Conservation (phyloP, 2,113 vertebrate species). For the Alouatta palliata region DNA sequence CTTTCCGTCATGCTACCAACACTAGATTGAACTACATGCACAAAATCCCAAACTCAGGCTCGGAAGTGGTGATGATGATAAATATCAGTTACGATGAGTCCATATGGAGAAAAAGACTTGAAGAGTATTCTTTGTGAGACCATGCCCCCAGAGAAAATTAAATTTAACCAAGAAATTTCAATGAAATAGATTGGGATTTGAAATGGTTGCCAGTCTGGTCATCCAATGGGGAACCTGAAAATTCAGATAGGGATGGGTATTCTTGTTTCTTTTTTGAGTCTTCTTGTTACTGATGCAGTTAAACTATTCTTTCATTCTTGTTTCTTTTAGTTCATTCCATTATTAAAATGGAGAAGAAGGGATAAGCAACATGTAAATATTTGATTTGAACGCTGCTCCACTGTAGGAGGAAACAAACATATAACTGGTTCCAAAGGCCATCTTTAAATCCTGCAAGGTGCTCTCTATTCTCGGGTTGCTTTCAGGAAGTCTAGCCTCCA, state of each 20-base stretch:
- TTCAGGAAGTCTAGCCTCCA: conserved; percentile 57
- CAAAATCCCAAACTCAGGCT: conserved; percentile 53
- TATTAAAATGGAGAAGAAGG: conserved; percentile 52
- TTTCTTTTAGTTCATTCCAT: conserved; percentile 77
- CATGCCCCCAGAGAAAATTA: conserved; percentile 26
- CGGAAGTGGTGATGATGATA: not conserved
- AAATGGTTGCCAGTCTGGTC: conserved; percentile 80
- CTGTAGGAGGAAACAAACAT: conserved; percentile 64
- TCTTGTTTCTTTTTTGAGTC: conserved; percentile 20
- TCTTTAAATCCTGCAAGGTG: conserved; percentile 52
- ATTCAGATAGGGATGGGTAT: conserved; percentile 68
- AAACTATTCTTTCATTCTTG: conserved; percentile 66
- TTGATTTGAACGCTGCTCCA: conserved; percentile 78
- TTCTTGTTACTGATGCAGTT: conserved; percentile 74
- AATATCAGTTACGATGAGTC: conserved; percentile 20
- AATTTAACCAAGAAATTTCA: conserved; percentile 62
- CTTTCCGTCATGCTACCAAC: conserved; percentile 60
- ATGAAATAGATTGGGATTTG: conserved; percentile 56
- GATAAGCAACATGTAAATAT: conserved; percentile 32
- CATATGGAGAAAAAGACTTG: conserved; percentile 21
- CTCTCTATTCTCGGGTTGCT: conserved; percentile 61
- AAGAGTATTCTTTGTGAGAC: conserved; percentile 26
- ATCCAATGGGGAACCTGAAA: conserved; percentile 66
- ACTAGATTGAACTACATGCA: conserved; percentile 63
- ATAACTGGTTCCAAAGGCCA: conserved; percentile 65